Evolutionary conservation across 1,140 invertebrate genomes (phyloP).

Genomic region (Atta texana): DNA sequence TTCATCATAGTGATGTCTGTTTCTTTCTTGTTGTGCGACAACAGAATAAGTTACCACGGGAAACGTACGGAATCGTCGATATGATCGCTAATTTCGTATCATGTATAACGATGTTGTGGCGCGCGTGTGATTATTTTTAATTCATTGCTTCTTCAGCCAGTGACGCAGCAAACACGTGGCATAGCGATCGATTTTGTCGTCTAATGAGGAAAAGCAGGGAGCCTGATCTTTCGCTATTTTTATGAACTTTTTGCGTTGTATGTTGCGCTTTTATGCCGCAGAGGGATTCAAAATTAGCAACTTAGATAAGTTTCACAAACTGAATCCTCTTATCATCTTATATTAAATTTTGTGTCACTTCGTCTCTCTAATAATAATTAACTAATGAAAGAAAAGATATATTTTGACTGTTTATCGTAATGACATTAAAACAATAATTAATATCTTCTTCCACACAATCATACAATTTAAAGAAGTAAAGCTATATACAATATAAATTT

Average conservation of each 20-base stretch:
- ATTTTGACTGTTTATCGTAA: background rate
- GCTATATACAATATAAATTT: background rate
- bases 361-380: background rate
- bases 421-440: background rate
- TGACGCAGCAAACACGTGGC: conserved; percentile 59
- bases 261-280: conserved; percentile 25
- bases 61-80: conserved; percentile 25
- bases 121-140: conserved; percentile 62
- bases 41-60: background rate
- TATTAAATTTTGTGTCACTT: background rate
- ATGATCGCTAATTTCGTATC: conserved; percentile 38
- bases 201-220: conserved; percentile 40
- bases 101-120: conserved; percentile 27
- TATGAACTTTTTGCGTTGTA: conserved; percentile 47
- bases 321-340: background rate
- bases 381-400: background rate
- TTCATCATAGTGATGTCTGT: conserved; percentile 22
- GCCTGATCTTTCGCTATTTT: conserved; percentile 50
- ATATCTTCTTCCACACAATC: background rate
- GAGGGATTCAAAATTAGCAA: conserved; percentile 45
- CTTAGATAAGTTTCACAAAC: conserved; percentile 16
- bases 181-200: conserved; percentile 55
- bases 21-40: background rate
- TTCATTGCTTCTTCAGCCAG: conserved; percentile 52
- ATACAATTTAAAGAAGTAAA: background rate